Base-by-base conservation (phyloP, 2,888 invertebrate genomes). In the Litoditis marina region DNA sequence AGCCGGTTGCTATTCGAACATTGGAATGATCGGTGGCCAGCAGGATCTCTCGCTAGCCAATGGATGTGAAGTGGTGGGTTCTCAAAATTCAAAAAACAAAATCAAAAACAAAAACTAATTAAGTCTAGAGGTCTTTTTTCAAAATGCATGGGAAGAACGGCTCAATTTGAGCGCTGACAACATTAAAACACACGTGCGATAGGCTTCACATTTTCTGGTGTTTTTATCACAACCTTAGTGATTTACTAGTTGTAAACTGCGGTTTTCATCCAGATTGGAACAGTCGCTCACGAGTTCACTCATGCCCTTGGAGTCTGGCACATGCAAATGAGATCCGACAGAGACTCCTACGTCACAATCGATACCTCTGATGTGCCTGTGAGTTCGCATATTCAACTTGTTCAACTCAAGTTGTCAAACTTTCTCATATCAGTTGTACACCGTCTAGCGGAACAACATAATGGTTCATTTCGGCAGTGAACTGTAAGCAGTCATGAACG, bases 261-360 rank as follows among this genome's bases (percentile, higher is more conserved):
- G n/a, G n/a, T n/a, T n/a, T n/a, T n/a, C n/a, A n/a, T 65, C 3
- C 52, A 68, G 68, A 53, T 63, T 2, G 71, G 69, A 22, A 71
- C 63, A 11, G 66, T 65, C 2, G 71, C 71, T 42, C 71, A 71
- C 50, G 71, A 71, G 27, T 55, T 71, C 13, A 53, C 71, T 0
- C 71, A 71, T 32, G 62, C 65, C 13, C 53, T 71, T 1, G 71
- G 71, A 0, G 56, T 69, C 31, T 69, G 66, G 49, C 71, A 71
- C 36, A 58, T 65, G 3, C 71, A 71, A 56, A 71, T 71, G 71
- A 61, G 72, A 50, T 66, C 51, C 27, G 72, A 72, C 51, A 61
- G 72, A 11, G 69, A 72, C 36, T 30, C 36, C 5, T 69, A 63
- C 44, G 69, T 72, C 8, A 68, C 69, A 1, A 59, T 72, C 22